phyloP scores from a whole-genome alignment of 2,888 invertebrate genomes.

The Drosophila tanythrix region DNA sequence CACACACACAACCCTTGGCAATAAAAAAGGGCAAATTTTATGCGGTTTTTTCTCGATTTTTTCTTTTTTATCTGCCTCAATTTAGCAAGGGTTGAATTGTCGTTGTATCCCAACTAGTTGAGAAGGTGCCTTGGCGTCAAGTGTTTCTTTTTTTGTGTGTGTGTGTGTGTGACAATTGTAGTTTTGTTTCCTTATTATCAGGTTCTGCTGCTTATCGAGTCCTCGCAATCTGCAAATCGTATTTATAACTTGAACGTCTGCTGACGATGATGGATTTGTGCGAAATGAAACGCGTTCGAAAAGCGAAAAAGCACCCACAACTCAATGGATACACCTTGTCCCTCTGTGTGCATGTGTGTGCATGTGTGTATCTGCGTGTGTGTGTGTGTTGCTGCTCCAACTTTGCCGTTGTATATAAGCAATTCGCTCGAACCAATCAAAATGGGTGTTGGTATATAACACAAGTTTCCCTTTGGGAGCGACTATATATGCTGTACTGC shows the following conservation, averaged over 20 bases:
- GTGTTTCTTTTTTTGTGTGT: not conserved
- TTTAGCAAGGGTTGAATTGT: conserved; percentile 33
- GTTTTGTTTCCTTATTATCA: conserved; percentile 6
- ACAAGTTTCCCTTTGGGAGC: conserved; percentile 40
- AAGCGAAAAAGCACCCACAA: conserved; percentile 38
- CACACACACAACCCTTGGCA: conserved; percentile 27
- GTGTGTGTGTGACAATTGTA: not conserved
- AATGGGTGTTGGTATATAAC: conserved; percentile 38
- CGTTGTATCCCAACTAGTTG: conserved; percentile 1
- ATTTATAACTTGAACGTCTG: conserved; percentile 47
- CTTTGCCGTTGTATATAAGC: conserved; percentile 27
- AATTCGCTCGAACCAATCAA: conserved; percentile 43
- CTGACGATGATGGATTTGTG: conserved; percentile 73
- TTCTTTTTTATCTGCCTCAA: not conserved
- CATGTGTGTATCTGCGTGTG: not conserved
- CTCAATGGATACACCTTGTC: conserved; percentile 4
- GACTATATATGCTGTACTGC: not conserved
- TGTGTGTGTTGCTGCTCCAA: conserved; percentile 3
- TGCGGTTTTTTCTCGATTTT: conserved; percentile 12
- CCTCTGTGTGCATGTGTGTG: not conserved
- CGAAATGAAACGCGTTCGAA: conserved; percentile 47
- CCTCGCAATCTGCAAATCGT: conserved; percentile 29
- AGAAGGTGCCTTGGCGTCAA: not conserved
- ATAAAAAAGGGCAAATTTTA: conserved; percentile 17
- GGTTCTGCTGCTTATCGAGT: conserved; percentile 40